phyloP scores from a whole-genome alignment of 2,888 invertebrate species.

The Laspeyria flexula region DNA sequence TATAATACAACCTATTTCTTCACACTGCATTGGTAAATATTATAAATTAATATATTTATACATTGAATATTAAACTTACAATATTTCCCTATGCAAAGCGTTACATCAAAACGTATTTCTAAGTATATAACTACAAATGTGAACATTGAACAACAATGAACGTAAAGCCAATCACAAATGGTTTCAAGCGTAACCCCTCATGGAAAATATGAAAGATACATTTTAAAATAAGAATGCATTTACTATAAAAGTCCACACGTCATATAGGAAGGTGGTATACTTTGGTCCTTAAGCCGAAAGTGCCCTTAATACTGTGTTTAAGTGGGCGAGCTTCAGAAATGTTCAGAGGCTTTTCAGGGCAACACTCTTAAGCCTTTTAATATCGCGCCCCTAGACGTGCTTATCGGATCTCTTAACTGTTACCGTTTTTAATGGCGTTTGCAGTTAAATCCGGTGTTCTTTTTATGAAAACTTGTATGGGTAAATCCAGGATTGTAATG shows the following conservation, averaged over 20 bases:
- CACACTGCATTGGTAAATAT: too few species aligned
- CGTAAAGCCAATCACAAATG: too few species aligned
- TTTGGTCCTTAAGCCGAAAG: conserved; percentile 74
- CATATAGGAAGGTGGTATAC: conserved; percentile 70
- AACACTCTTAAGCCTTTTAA: conserved; percentile 85
- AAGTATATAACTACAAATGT: too few species aligned
- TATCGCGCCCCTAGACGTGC: conserved; percentile 74
- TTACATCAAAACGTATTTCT: too few species aligned
- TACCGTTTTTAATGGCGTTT: conserved; percentile 74
- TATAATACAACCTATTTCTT: too few species aligned
- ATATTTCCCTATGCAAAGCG: too few species aligned
- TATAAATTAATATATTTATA: too few species aligned
- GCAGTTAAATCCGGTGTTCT: conserved; percentile 44
- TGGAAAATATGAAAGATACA: too few species aligned
- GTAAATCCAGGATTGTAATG: not conserved
- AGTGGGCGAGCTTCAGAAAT: conserved; percentile 82
- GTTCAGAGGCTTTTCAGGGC: conserved; percentile 82
- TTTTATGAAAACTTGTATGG: conserved; percentile 17
- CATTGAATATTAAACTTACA: too few species aligned
- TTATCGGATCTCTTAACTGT: conserved; percentile 65
- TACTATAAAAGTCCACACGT: conserved; percentile 49
- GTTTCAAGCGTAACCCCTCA: too few species aligned
- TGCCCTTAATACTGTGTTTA: conserved; percentile 84
- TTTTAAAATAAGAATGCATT: conserved; percentile 15
- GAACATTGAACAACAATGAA: too few species aligned